Evolutionary conservation across 2,113 vertebrate species (phyloP).

Genomic region (Puffinus mauretanicus): DNA sequence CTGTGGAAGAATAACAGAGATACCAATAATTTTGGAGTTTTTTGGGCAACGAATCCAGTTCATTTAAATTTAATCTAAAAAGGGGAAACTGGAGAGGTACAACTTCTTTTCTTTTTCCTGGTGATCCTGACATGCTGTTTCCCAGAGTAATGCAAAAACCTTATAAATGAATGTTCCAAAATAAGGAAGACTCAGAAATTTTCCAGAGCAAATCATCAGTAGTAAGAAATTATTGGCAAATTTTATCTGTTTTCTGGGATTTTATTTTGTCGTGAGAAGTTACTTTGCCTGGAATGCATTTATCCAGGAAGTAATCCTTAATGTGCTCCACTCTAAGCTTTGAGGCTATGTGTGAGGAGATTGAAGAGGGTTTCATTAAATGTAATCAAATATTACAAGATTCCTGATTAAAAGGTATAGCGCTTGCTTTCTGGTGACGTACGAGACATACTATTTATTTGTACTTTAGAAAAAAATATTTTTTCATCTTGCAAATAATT

Average conservation of each 20-base stretch:
- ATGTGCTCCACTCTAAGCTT: background rate
- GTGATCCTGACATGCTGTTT: background rate
- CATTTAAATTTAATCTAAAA: background rate
- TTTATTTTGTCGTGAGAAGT: background rate
- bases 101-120: background rate
- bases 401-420: slow-evolving; percentile 26
- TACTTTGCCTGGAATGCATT: background rate
- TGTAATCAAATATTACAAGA: background rate
- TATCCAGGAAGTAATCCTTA: background rate
- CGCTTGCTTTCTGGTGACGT: background rate
- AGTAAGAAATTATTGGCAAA: background rate
- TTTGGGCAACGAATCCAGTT: background rate
- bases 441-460: background rate
- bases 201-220: background rate
- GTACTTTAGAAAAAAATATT: fast-evolving
- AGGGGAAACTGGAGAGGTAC: background rate
- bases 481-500: background rate
- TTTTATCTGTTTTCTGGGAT: background rate
- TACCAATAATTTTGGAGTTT: background rate
- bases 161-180: background rate
- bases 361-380: slow-evolving; percentile 25
- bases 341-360: background rate
- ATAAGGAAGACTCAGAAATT: background rate
- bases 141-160: background rate
- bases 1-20: background rate